Conservation (phyloP, 2,113 vertebrate genomes). For the Rallus limicola region DNA sequence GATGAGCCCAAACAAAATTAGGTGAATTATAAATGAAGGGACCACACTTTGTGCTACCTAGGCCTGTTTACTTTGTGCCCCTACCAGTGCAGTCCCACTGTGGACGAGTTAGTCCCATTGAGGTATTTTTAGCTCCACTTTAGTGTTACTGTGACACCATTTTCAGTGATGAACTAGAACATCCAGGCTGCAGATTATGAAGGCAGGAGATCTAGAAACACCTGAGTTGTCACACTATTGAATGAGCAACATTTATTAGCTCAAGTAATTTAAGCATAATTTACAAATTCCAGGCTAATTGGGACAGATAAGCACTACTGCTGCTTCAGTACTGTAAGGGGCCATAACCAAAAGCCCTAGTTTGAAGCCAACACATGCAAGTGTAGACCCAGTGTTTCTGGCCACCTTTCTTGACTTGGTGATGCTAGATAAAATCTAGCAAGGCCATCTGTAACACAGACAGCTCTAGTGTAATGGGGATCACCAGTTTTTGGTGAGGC, state of each 20-base stretch:
- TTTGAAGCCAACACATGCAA: neutral
- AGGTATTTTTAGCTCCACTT: neutral
- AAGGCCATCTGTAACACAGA: neutral
- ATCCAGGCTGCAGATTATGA: neutral
- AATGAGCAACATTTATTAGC: neutral
- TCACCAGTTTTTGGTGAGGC: neutral
- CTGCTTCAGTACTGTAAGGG: neutral
- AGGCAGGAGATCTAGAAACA: neutral
- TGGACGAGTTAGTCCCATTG: neutral
- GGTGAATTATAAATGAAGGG: neutral
- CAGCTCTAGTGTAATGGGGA: neutral
- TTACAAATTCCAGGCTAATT: neutral
- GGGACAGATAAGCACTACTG: neutral
- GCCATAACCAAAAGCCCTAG: neutral
- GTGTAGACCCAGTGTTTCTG: neutral
- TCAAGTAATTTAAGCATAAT: neutral
- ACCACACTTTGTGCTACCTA: neutral
- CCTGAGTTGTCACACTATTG: neutral
- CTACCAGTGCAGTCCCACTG: neutral
- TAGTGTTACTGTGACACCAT: neutral
- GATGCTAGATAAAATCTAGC: neutral
- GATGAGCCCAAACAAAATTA: neutral
- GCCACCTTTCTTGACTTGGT: neutral
- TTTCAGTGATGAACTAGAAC: neutral
- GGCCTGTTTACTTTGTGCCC: neutral